Conservation (phyloP, 2,113 vertebrate genomes). For the Callionymus lyra region DNA sequence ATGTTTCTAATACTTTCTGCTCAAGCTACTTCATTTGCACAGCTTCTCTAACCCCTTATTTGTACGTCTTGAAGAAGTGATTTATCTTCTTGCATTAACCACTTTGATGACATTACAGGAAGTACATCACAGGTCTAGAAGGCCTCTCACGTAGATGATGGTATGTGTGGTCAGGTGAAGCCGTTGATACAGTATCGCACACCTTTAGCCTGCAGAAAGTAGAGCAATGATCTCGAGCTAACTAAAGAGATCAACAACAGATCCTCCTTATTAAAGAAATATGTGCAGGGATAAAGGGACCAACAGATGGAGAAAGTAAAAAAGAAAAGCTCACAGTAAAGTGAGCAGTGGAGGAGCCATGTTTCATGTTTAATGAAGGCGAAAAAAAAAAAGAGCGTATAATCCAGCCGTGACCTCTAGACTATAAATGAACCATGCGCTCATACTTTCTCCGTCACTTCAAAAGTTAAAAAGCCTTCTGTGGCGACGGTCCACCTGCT, state of each 20-base stretch:
- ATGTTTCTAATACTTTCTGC: too few relatives aligned
- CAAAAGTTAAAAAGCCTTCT: constrained; percentile 2
- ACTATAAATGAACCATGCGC: background rate
- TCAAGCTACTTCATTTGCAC: too few relatives aligned
- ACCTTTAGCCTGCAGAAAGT: constrained; percentile 2
- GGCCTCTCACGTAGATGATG: too few relatives aligned
- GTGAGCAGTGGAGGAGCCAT: background rate
- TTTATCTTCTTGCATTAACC: too few relatives aligned
- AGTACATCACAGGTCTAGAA: too few relatives aligned
- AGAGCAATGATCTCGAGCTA: constrained; percentile 12
- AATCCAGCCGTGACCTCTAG: constrained; percentile 6
- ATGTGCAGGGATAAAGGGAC: background rate
- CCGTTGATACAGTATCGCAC: too few relatives aligned
- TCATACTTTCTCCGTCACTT: background rate
- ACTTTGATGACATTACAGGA: too few relatives aligned
- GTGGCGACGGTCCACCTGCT: constrained; percentile 7
- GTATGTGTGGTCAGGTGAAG: too few relatives aligned
- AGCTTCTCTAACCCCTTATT: too few relatives aligned
- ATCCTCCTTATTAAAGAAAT: background rate
- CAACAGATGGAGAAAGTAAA: too few relatives aligned
- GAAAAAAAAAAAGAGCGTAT: background rate
- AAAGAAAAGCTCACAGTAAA: background rate
- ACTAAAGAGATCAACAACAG: constrained; percentile 8
- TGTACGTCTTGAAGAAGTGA: too few relatives aligned
- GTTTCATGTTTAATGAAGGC: background rate